Conservation (phyloP, 2,797 vertebrate species). For the Tragelaphus oryx region DNA sequence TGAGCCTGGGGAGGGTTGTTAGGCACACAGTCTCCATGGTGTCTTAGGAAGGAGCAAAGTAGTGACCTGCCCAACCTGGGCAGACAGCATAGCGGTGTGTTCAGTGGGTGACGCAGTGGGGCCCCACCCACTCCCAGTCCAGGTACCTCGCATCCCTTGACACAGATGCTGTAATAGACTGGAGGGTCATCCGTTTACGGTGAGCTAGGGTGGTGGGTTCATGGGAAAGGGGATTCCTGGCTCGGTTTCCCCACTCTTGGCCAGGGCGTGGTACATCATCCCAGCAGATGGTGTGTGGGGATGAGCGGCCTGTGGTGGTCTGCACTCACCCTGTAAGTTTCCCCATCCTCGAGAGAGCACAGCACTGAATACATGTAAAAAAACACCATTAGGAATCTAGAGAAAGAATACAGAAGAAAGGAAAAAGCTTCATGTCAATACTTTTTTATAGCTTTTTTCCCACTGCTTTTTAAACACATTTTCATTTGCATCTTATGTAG, state of each 20-base stretch:
- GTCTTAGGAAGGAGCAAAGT: neutral
- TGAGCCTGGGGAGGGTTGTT: neutral
- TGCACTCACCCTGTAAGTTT: neutral
- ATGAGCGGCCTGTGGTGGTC: neutral
- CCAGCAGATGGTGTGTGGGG: neutral
- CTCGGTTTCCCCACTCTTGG: neutral
- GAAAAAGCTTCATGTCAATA: neutral
- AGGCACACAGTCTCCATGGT: fast-evolving
- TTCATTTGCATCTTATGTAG: neutral
- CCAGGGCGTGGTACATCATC: neutral
- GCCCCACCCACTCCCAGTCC: neutral
- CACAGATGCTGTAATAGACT: too few species aligned
- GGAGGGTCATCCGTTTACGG: neutral
- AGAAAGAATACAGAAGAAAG: neutral
- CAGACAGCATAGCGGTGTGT: fast-evolving
- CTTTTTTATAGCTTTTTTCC: neutral
- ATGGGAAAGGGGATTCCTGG: neutral
- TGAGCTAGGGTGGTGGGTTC: neutral
- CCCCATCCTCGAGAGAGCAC: fast-evolving
- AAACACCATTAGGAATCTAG: neutral
- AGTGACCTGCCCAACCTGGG: neutral
- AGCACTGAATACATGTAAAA: neutral
- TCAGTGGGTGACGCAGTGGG: neutral
- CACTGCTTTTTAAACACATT: neutral
- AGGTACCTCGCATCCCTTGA: neutral